phyloP scores from a whole-genome alignment of 2,113 vertebrate genomes.

The Chaetorhynchus papuensis region DNA sequence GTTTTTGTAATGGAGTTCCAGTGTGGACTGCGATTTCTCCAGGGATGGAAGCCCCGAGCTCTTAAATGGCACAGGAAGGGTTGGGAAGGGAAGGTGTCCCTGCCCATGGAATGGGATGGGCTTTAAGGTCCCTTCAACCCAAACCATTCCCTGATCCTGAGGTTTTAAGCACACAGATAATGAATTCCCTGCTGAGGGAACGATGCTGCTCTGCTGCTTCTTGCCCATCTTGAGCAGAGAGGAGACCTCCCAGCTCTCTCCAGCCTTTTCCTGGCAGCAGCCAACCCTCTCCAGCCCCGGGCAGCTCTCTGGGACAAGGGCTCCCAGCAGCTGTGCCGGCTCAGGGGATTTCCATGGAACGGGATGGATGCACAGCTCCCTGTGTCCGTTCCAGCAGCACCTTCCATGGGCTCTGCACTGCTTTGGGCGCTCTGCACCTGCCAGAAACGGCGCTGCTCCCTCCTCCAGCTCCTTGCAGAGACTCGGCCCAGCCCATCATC shows the following conservation, averaged over 20 bases:
- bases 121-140: not conserved
- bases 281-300: not conserved
- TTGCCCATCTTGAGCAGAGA: not conserved
- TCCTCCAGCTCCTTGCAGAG: not conserved
- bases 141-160: not conserved
- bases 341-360: fast-evolving
- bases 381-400: not conserved
- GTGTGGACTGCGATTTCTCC: not conserved
- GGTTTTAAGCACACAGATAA: fast-evolving
- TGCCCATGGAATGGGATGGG: not conserved
- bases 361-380: not conserved
- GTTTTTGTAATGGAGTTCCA: not conserved
- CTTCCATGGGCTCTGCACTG: fast-evolving
- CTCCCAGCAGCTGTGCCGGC: fast-evolving
- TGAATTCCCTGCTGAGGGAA: not conserved
- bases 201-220: fast-evolving
- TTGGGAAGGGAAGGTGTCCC: not conserved
- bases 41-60: not conserved
- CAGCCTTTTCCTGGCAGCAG: not conserved
- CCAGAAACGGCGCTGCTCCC: not conserved
- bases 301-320: not conserved
- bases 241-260: fast-evolving
- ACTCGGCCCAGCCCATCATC: fast-evolving
- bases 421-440: not conserved
- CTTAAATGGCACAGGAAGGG: not conserved